phyloP scores from a whole-genome alignment of 92 coral and sea anemone genomes.

The Phenganax subtilis region DNA sequence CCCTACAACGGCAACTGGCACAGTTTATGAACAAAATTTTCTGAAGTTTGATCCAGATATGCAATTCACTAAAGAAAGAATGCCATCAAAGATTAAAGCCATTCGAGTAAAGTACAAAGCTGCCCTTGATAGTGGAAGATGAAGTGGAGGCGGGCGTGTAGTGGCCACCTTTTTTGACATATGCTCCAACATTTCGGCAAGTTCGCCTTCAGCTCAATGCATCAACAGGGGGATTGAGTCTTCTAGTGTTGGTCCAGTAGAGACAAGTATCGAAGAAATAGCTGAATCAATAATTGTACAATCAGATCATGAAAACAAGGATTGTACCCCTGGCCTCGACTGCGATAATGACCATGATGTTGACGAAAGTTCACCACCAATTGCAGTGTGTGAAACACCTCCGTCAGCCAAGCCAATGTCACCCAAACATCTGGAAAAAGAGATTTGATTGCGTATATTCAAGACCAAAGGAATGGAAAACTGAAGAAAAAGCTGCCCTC shows the following conservation, averaged over 20 bases:
- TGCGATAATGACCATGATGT: not conserved
- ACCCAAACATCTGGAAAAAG: constrained; percentile 15
- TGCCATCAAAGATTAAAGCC: not conserved
- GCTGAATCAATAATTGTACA: constrained; percentile 58
- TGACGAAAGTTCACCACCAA: not conserved
- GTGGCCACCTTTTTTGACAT: not conserved
- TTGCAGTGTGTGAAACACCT: constrained; percentile 4
- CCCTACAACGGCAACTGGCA: not conserved
- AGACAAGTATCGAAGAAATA: constrained; percentile 54
- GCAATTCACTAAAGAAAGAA: not conserved
- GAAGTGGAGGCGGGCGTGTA: constrained; percentile 12
- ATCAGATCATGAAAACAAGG: constrained; percentile 30
- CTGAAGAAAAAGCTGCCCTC: constrained; percentile 5
- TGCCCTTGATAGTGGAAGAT: constrained; percentile 1
- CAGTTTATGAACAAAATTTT: not conserved
- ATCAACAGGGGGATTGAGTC: not conserved
- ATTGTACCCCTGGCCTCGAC: not conserved
- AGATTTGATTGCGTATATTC: constrained; percentile 4
- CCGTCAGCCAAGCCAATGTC: constrained; percentile 9
- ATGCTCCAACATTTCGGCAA: not conserved
- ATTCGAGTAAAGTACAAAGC: constrained; percentile 6
- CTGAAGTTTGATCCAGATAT: not conserved
- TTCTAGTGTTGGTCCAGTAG: constrained; percentile 36
- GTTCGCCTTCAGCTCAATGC: constrained; percentile 9
- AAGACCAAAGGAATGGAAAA: not conserved